Evolutionary conservation across 1,140 invertebrate genomes (phyloP).

Genomic region (Metaphire vulgaris): DNA sequence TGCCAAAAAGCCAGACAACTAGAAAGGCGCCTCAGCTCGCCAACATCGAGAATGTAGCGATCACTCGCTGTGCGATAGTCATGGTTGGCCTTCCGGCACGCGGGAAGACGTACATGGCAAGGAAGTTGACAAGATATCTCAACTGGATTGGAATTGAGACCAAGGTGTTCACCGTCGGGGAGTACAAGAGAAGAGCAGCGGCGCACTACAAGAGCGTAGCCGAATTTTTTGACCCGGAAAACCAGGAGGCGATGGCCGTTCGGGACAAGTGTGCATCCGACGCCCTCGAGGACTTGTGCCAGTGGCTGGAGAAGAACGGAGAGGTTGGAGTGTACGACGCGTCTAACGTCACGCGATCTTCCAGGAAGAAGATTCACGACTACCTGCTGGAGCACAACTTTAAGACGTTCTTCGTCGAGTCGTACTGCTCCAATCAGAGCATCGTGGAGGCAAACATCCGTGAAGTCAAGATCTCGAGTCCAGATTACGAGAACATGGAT

Average conservation of each 20-base stretch:
- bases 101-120: constrained; percentile 98
- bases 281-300: constrained; percentile 77
- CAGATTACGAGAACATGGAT: constrained; percentile 79
- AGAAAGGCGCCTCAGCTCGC: background rate
- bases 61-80: constrained; percentile 68
- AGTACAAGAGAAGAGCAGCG: constrained; percentile 65
- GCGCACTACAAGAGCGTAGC: constrained; percentile 63
- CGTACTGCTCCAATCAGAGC: constrained; percentile 84
- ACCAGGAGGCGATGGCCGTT: background rate
- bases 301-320: constrained; percentile 70
- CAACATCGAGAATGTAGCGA: constrained; percentile 17
- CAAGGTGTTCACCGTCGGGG: constrained; percentile 88
- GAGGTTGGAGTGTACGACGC: constrained; percentile 92
- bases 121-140: constrained; percentile 86
- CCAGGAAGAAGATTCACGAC: constrained; percentile 75
- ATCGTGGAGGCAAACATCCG: constrained; percentile 94
- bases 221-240: constrained; percentile 21
- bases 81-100: constrained; percentile 95
- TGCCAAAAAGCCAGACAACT: background rate
- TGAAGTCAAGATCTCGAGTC: constrained; percentile 97
- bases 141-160: constrained; percentile 95
- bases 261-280: constrained; percentile 65
- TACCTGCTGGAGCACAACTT: constrained; percentile 58
- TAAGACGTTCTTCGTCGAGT: constrained; percentile 92
- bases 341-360: constrained; percentile 84